Evolutionary conservation across 2,797 vertebrate genomes (phyloP).

Genomic region (Sphenopsis melanotis): DNA sequence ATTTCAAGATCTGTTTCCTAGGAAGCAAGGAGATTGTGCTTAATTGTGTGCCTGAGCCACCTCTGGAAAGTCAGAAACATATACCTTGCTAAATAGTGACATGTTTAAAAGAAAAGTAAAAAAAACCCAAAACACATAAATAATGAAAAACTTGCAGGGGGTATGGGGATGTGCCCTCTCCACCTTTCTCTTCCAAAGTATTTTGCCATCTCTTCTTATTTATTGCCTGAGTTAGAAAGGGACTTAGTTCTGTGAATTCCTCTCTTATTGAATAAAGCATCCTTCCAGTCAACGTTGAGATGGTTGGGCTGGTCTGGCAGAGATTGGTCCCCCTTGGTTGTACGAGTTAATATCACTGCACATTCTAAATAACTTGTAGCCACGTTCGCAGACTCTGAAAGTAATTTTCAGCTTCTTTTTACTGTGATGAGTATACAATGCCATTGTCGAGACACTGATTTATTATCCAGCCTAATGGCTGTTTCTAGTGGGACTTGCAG

Average conservation of each 20-base stretch:
- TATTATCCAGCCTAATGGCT: neutral
- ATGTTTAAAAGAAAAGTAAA: neutral
- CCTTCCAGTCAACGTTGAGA: neutral
- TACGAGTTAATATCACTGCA: neutral
- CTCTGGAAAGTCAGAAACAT: neutral
- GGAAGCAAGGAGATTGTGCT: neutral
- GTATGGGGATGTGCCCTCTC: neutral
- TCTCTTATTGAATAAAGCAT: neutral
- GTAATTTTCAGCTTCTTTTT: neutral
- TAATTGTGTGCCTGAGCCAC: neutral
- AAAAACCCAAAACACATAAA: neutral
- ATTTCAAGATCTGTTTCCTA: neutral
- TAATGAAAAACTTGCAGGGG: neutral
- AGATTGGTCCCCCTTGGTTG: neutral
- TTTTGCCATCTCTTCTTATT: neutral
- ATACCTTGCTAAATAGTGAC: neutral
- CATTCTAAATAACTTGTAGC: neutral
- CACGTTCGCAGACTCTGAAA: neutral
- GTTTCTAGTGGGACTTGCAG: neutral
- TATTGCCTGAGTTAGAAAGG: neutral
- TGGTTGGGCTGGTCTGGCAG: neutral
- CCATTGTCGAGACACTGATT: conserved; percentile 6
- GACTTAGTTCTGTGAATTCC: neutral
- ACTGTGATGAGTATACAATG: neutral
- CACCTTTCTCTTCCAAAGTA: neutral